These are phyloP conservation scores for Amazona vittata DNA, from an alignment of 2,113 vertebrate species.

Conservation along the genomic window DNA sequence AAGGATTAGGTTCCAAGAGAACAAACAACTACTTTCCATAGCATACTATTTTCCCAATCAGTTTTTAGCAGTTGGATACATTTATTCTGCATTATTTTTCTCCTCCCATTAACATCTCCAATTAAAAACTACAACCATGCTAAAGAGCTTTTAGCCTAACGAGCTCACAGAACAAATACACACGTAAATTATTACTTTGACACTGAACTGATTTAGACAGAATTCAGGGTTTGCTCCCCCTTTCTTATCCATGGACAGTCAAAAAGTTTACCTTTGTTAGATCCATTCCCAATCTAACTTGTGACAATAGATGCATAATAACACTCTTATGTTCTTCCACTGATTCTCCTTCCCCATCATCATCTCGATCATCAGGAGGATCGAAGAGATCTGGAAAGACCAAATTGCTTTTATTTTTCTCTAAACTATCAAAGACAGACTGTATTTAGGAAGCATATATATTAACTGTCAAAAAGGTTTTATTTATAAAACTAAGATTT, in stretches of 20 bases:
- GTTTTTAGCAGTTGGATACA: background rate
- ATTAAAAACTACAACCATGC: background rate
- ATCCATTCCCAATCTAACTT: conserved; percentile 97
- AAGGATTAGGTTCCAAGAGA: background rate
- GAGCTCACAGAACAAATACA: background rate
- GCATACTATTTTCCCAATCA: background rate
- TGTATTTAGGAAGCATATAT: background rate
- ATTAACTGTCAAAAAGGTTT: background rate
- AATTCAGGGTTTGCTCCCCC: background rate
- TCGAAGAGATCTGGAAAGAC: conserved; percentile 86
- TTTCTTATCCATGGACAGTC: background rate
- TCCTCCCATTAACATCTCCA: background rate
- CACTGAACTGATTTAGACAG: background rate
- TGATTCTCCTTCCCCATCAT: conserved; percentile 91
- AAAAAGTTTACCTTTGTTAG: conserved; percentile 89
- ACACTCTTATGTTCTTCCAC: conserved; percentile 99
- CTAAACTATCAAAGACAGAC: background rate
- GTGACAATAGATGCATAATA: conserved; percentile 97
- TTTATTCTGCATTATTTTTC: background rate
- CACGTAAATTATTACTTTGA: background rate
- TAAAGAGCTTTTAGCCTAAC: background rate
- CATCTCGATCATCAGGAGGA: conserved; percentile 91
- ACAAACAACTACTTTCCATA: background rate
- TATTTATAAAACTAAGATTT: background rate
- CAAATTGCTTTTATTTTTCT: background rate